Evolutionary conservation across 2,113 vertebrate genomes (phyloP), one percentile per base, ranked within the genome.

Genomic region (Pollachius pollachius): DNA sequence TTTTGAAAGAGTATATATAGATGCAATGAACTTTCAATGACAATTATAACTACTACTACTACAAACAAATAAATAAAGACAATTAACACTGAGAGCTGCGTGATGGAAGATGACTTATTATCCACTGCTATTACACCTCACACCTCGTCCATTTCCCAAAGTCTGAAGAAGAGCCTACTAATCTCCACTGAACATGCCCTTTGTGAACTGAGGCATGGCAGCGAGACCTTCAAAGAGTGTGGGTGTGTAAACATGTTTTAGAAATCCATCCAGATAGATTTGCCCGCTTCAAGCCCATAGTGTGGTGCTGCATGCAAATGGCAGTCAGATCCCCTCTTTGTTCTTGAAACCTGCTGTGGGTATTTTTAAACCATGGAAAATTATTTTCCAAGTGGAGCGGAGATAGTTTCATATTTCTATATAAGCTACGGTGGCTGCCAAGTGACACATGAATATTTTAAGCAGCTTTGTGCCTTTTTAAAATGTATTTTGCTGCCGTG

Each of bases 381-480:
- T 89, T 61, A 88, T 91, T 88, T 84, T 83, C 78, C 72, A 13
- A 82, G 88, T 86, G 87, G 80, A 84, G 81, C 74, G 75, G 77
- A 81, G 89, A 87, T 82, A 81, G 82, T 94, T 95, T 93, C 84
- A 92, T 81, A 93, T 94, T 94, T 92, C 91, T 93, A 90, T 93
- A 90, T 93, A 94, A 95, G 94, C 91, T 90, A 91, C 48, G 70
- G 83, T 76, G 89, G 85, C 83, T 17, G 80, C 85, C 93, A 90
- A 94, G 90, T 90, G 93, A 93, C 94, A 93, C 87, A 93, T 94
- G 93, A 94, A 95, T 95, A 95, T 95, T 94, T 94, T 95, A 96
- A 95, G 92, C 89, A 93, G 93, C 91, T 95, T 95, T 95, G 88
- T 90, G 94, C 89, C 92, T 88, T 92, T 95, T 96, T 95, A 93